Conservation (phyloP, 2,797 vertebrate species). For the Macropus fuliginosus region DNA sequence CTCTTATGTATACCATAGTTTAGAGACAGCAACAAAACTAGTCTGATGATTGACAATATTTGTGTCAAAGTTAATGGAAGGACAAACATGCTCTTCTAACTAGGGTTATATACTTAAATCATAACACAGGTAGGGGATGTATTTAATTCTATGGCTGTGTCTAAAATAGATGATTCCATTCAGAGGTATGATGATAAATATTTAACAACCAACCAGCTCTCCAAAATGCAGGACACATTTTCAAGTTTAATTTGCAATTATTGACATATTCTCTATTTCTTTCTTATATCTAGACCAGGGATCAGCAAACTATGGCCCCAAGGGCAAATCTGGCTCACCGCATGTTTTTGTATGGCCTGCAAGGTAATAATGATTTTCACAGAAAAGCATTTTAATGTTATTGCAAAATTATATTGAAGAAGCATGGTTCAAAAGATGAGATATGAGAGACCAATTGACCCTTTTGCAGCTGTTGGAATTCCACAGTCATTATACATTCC, state of each 20-base stretch:
- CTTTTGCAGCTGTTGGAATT: background rate
- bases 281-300: background rate
- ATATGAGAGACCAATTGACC: background rate
- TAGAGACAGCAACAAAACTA: background rate
- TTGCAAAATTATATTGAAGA: background rate
- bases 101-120: background rate
- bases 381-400: background rate
- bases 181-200: background rate
- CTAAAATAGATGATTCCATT: background rate
- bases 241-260: background rate
- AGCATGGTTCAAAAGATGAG: background rate
- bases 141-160: background rate
- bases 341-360: background rate
- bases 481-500: accelerated
- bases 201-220: background rate
- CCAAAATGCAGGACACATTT: background rate
- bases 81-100: background rate
- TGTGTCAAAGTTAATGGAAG: background rate
- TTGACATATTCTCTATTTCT: background rate
- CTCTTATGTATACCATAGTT: background rate
- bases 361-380: background rate
- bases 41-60: background rate
- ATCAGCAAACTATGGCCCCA: background rate
- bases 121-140: background rate
- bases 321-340: background rate